Conservation (phyloP, 2,113 vertebrate species). For the Lota lota region DNA sequence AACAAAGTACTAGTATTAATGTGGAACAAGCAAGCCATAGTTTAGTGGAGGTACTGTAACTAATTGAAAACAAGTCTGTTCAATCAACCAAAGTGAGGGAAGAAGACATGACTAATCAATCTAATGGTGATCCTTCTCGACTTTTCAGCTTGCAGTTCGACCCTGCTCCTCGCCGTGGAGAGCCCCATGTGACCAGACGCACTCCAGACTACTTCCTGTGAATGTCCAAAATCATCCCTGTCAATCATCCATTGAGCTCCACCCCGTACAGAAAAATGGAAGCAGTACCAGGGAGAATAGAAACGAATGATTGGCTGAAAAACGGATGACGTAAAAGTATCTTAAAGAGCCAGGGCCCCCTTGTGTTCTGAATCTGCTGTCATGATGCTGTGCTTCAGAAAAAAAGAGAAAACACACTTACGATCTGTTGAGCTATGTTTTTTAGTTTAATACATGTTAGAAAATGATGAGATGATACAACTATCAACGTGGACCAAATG, state of each 20-base stretch:
- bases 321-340: constrained; percentile 42
- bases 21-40: too few species aligned
- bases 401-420: constrained; percentile 32
- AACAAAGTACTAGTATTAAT: too few species aligned
- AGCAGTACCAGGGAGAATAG: constrained; percentile 54
- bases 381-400: constrained; percentile 65
- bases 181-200: constrained; percentile 73
- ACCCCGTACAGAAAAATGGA: background rate
- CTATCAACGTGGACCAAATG: constrained; percentile 77
- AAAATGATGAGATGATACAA: constrained; percentile 65
- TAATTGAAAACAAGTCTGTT: too few species aligned
- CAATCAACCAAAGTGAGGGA: too few species aligned
- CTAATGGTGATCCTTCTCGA: too few species aligned
- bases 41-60: too few species aligned
- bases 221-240: constrained; percentile 53
- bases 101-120: too few species aligned
- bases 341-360: constrained; percentile 24
- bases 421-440: constrained; percentile 43
- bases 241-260: constrained; percentile 46
- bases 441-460: constrained; percentile 63
- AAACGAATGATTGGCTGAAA: constrained; percentile 57
- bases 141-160: constrained; percentile 68
- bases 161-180: constrained; percentile 69
- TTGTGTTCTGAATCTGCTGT: constrained; percentile 63
- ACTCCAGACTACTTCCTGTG: constrained; percentile 76